Conservation (phyloP, 2,888 invertebrate genomes). For the Hypena proboscidalis region DNA sequence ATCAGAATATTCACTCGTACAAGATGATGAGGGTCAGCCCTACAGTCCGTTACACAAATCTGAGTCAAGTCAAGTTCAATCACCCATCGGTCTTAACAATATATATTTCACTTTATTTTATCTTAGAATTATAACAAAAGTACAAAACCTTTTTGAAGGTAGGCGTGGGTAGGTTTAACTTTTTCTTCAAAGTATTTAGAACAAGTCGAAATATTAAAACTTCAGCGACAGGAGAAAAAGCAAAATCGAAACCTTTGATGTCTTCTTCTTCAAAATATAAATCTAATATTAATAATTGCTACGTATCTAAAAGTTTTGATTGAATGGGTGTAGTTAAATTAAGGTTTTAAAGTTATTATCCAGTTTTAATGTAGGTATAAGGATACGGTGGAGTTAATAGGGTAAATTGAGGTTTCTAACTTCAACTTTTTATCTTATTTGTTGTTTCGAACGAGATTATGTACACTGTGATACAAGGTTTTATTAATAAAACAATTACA, state of each 20-base stretch:
- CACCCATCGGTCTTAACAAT: conserved; percentile 23
- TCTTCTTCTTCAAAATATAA: conserved; percentile 6
- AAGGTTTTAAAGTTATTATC: not conserved
- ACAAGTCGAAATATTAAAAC: not conserved
- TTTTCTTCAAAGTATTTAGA: too few species aligned
- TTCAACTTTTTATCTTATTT: too few species aligned
- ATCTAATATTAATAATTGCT: conserved; percentile 18
- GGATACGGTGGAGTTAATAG: too few species aligned
- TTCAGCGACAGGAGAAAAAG: conserved; percentile 2
- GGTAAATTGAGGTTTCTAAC: too few species aligned
- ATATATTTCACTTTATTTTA: conserved; percentile 20
- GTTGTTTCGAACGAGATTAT: too few species aligned
- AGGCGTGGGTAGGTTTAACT: too few species aligned
- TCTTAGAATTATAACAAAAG: conserved; percentile 18
- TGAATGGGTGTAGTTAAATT: conserved; percentile 8
- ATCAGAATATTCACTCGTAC: conserved; percentile 13
- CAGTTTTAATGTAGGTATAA: too few species aligned
- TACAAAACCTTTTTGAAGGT: too few species aligned
- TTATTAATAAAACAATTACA: too few species aligned
- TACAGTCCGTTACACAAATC: conserved; percentile 23
- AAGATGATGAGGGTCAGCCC: conserved; percentile 18
- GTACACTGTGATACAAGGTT: too few species aligned
- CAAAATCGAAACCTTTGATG: too few species aligned
- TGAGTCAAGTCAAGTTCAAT: conserved; percentile 34
- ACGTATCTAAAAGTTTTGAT: conserved; percentile 6